Evolutionary conservation across 2,113 vertebrate genomes (phyloP), one percentile per base, ranked within the genome.

Genomic region (Carassius gibelio): DNA sequence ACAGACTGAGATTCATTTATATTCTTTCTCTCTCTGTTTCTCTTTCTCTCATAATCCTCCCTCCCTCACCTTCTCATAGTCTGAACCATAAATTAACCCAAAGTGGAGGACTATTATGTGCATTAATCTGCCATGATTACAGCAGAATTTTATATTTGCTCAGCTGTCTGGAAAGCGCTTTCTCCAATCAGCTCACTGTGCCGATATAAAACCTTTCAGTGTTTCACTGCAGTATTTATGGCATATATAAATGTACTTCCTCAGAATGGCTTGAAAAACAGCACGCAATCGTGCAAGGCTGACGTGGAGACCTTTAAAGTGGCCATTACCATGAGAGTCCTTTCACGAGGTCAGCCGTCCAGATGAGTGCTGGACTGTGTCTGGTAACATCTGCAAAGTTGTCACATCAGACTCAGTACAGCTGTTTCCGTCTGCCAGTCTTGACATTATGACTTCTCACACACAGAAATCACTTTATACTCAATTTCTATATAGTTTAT

Each of bases 91-190:
- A 57, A 34, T 78, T 17, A 81, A 64, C 38, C n/a, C 19, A 81
- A 72, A 57, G 34, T 59, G 64, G 23, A 61, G 66, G 5, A 68
- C 81, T 80, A 76, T 83, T 52, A 38, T 81, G 50, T 62, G 64
- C 50, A 87, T 87, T 87, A 87, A 84, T 87, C 81, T 85, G 69
- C 81, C 55, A 84, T 64, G 23, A 45, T 71, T 34, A 23, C 17
- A 21, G 11, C 61, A 68, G 34, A 82, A 75, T 81, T 42, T 83
- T 62, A 11, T 89, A 84, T 86, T 84, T 84, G 23, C 48, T 81
- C 71, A 89, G 84, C 84, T 84, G 84, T 62, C 45, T 52, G 34
- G 9, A 1, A 76, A 71, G 74, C 61, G 17, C 30, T 48, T 81
- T 69, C 45, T 38, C 52, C 64, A 69, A 62, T 69, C 45, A 82